Conservation (phyloP, 2,113 vertebrate genomes). For the Chaetura pelagica region DNA sequence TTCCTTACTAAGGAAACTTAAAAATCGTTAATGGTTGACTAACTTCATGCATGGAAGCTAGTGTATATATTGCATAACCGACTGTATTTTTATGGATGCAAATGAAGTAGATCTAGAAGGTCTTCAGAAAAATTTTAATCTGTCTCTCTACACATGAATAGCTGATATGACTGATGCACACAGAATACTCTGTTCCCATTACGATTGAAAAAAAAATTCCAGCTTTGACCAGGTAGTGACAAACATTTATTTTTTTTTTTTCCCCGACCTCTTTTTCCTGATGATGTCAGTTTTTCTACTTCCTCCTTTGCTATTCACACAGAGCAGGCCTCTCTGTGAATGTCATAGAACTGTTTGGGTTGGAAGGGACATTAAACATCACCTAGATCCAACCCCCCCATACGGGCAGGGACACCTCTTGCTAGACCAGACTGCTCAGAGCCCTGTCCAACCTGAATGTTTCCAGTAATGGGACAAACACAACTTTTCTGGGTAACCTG, state of each 20-base stretch:
- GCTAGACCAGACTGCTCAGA: not conserved
- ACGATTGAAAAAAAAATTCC: not conserved
- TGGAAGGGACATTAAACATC: not conserved
- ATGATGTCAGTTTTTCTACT: not conserved
- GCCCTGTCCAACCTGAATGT: not conserved
- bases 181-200: not conserved
- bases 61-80: not conserved
- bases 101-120: not conserved
- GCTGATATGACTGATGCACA: not conserved
- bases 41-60: not conserved
- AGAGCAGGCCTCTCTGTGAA: not conserved
- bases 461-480: no score
- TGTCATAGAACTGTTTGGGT: not conserved
- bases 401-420: not conserved
- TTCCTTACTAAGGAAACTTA: not conserved
- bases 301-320: not conserved
- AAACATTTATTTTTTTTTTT: not conserved
- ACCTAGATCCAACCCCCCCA: not conserved
- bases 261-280: not conserved
- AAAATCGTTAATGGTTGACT: not conserved
- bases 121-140: not conserved
- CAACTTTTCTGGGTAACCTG: not conserved
- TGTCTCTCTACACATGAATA: not conserved
- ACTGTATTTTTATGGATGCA: fast-evolving
- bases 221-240: not conserved